Base-by-base conservation (phyloP, 2,888 invertebrate genomes). In the Miltochrista miniata region DNA sequence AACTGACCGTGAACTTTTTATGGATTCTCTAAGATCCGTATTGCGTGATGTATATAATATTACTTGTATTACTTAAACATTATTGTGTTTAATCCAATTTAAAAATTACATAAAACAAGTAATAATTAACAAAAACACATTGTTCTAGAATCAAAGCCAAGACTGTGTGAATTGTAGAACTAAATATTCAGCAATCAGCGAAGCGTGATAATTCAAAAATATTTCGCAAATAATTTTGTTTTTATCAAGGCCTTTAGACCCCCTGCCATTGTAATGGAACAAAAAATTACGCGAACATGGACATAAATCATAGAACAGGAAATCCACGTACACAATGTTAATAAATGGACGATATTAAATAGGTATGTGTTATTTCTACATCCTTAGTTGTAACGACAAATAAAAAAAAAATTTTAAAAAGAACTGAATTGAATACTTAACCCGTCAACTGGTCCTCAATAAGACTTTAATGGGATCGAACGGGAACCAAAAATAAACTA, bases 1-100 rank as follows among this genome's bases (percentile, higher is more conserved):
- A 61, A 58, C 63, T 75, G 85, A 60, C 85, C 86, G 72, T 85
- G 87, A 87, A 87, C 87, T 83, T 85, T 89, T 87, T 85, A 79
- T 81, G 68, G 73, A 75, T 76, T 72, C 77, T 72, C 64, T 66
- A 70, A 85, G 80, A 85, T 88, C 83, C 85, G 85, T 84, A 74
- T 81, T 85, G 76, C 72, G 71, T 70, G 67, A 76, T 74, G 65
- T 77, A 5, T 24, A n/a, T n/a, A n/a, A n/a, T n/a, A 24, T 24
- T 24, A 24, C 2, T 24, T 24, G 18, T 24, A 24, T 24, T 77
- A 81, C 78, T 81, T 76, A 71, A 60, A 66, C 54, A 61, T 70
- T 60, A 76, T 79, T 81, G 75, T 79, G 67, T 69, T 61, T 67
- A 69, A 70, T 72, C 62, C 77, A 70, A 77, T 73, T 24, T 24